Evolutionary conservation across 2,113 vertebrate species (phyloP), one percentile per base, ranked within the genome.

Genomic region (Paedocypris sp.): DNA sequence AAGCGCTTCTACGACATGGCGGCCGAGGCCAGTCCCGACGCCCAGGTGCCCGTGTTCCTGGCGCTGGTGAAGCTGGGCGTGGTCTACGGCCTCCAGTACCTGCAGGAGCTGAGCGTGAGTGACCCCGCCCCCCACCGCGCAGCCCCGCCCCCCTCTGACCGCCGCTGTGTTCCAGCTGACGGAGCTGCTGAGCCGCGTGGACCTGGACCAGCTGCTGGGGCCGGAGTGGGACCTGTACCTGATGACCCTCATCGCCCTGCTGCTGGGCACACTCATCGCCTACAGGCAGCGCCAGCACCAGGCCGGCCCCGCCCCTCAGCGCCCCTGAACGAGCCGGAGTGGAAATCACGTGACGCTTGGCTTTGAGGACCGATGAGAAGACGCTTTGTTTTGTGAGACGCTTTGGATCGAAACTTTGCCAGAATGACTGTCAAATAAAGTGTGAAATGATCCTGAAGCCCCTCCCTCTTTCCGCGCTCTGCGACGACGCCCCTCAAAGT

Each of bases 1-100:
- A 99, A 98, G 67, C 89, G 95, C 20, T 99, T 99, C 69, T 99
- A 99, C 57, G 95, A 99, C 75, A 98, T 99, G 95, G 95, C 95
- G 1, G 94, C 93, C 0, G 95, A 98, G 79, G 92, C 93, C 64
- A 98, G 94, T 70, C 90, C 92, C 4, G 95, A 99, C 10, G 95
- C 94, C 29, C 95, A 99, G 75, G 93, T 98, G 38, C 95, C 95
- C 0, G 95, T 99, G 45, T 97, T 97, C 76, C 79, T 99, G 33
- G 95, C 95, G 0, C 85, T 98, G 59, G 95, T 92, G 75, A 99
- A 98, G 69, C 74, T 99, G 60, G 90, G 91, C 2, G 74, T 97
- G 31, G 64, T 96, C 64, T 96, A 95, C 75, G 86, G 89, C 33
- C 73, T 92, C 50, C 89, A 99, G 75, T 95, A 92, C 61, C 49